Conservation (phyloP, 2,797 vertebrate species). For the Cephalopachus bancanus region DNA sequence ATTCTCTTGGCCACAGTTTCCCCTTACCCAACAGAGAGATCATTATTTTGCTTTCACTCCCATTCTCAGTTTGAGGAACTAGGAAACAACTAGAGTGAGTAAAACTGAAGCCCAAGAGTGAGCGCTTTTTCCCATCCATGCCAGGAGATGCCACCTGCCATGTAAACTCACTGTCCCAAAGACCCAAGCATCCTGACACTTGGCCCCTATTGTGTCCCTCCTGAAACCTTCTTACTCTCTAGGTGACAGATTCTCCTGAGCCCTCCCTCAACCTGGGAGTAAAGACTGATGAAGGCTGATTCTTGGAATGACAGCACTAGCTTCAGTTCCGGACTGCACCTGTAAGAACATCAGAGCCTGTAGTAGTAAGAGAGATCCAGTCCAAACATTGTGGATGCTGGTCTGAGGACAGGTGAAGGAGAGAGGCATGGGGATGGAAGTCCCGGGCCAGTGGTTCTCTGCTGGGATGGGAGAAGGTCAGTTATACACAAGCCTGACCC, state of each 20-base stretch:
- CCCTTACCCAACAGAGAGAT: not conserved
- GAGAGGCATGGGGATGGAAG: not conserved
- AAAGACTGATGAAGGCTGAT: not conserved
- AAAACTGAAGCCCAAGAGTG: not conserved
- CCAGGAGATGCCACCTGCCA: not conserved
- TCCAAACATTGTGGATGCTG: not conserved
- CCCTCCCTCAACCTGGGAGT: not conserved
- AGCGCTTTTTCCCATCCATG: not conserved
- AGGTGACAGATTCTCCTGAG: not conserved
- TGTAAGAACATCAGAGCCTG: not conserved
- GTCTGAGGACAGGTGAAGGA: not conserved
- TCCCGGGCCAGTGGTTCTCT: not conserved
- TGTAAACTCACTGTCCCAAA: not conserved
- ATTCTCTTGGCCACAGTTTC: not conserved
- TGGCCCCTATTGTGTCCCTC: not conserved
- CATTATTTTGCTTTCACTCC: not conserved
- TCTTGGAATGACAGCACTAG: not conserved
- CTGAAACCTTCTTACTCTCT: not conserved
- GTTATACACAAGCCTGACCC: not conserved
- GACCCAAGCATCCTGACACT: not conserved
- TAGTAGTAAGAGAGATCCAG: not conserved
- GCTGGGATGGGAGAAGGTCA: not conserved
- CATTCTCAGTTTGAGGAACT: slow-evolving; percentile 1
- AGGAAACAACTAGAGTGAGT: not conserved
- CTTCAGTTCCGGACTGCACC: not conserved